Base-by-base conservation (phyloP, 2,888 invertebrate species). In the Atethmia centrago region DNA sequence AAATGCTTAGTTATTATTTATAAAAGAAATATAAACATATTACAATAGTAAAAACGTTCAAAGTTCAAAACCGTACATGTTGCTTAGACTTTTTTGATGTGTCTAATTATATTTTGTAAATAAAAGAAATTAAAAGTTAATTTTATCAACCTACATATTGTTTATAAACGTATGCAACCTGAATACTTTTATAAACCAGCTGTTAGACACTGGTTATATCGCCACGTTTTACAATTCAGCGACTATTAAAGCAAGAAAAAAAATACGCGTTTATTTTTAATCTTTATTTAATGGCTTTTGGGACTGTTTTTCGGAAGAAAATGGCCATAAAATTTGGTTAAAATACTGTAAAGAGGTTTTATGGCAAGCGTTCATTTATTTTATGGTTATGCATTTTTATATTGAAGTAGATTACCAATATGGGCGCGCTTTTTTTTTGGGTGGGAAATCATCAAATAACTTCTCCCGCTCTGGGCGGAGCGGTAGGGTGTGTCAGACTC, bases 301-400 rank as follows among this genome's bases (percentile, higher is more conserved):
- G 21, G 72, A n/a, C 25, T 19, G 21, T 65, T 77, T 74, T 77
- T 77, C 16, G 21, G 14, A 64, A 64, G 47, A 49, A 74, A 77
- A 80, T 45, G 31, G 59, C 80, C 53, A 49, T 42, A 64, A 64
- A 72, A 79, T 72, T 79, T 56, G 61, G 59, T 72, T 36, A 71
- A 47, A 76, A 79, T 40, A 62, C 42, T 14, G n/a, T 42, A 79
- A 56, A 62, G 72, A 79, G 72, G 45, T 79, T 76, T 79, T 71
- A 79, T 76, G 53, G 14, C 53, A 47, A 31, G 36, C 25, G 19
- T 42, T 79, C n/a, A 56, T 56, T 71, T 79, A 71, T 79, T 76
- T 61, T 71, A 71, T 70, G 79, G 21, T 45, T 28, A 53, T 71
- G 53, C 47, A 76, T 79, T 71, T 74, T 75, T 71, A 69, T 47